phyloP scores from a whole-genome alignment of 2,113 vertebrate species.

The Dipodomys merriami region DNA sequence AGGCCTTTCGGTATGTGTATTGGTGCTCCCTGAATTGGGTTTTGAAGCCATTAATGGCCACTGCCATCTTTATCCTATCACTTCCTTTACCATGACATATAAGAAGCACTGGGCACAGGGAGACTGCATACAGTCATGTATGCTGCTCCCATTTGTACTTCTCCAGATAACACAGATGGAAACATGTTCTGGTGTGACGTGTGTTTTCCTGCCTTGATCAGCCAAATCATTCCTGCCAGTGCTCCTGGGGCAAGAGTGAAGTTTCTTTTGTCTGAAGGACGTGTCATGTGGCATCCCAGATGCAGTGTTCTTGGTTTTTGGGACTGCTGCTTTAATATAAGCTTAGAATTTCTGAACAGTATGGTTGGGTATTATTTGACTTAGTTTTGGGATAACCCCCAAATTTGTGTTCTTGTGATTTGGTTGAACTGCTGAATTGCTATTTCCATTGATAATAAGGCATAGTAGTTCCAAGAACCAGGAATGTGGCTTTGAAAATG shows the following conservation, averaged over 20 bases:
- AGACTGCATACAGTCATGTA: constrained; percentile 67
- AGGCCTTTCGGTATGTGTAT: constrained; percentile 69
- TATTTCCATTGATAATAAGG: constrained; percentile 77
- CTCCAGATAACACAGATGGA: constrained; percentile 83
- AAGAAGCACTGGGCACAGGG: constrained; percentile 51
- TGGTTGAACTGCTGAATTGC: constrained; percentile 75
- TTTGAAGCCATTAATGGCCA: constrained; percentile 68
- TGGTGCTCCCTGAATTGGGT: constrained; percentile 64
- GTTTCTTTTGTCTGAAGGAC: constrained; percentile 83
- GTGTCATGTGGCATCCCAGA: constrained; percentile 77
- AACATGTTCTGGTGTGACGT: constrained; percentile 77
- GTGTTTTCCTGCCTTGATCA: constrained; percentile 84
- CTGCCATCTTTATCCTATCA: constrained; percentile 66
- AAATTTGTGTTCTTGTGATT: constrained; percentile 81
- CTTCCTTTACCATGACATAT: constrained; percentile 66
- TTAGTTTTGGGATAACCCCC: constrained; percentile 75
- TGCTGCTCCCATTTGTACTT: constrained; percentile 81
- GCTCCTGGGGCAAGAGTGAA: constrained; percentile 81
- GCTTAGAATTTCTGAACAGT: constrained; percentile 74
- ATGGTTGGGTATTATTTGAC: constrained; percentile 76
- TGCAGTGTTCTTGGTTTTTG: constrained; percentile 84
- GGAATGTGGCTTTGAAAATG: constrained; percentile 80
- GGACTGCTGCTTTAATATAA: constrained; percentile 78
- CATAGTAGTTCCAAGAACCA: constrained; percentile 85
- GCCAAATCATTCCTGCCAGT: constrained; percentile 83